Percentiles rank a stretch among this genome's conserved stretches.
Conservation (phyloP, 2,113 vertebrate species). For the Rhinolophus sinicus region DNA sequence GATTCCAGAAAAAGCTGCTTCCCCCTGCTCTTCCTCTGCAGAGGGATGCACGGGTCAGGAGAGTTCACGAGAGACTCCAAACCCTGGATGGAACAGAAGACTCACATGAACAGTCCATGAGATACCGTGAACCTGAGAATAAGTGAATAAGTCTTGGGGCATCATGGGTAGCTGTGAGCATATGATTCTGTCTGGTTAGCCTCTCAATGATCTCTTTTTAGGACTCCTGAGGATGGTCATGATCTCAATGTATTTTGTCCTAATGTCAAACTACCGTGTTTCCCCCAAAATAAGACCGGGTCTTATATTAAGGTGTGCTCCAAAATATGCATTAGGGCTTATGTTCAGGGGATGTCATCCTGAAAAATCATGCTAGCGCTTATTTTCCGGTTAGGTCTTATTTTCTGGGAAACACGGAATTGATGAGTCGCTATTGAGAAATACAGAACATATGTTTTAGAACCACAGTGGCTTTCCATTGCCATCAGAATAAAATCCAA, state of each 20-base stretch:
- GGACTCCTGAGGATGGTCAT: background rate
- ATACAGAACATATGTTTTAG: background rate
- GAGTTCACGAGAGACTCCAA: background rate
- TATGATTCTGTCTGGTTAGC: background rate
- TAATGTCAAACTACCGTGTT: background rate
- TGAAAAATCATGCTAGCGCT: too few species aligned
- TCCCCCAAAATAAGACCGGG: too few species aligned
- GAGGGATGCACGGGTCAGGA: background rate
- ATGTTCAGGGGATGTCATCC: too few species aligned
- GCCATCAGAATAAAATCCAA: background rate
- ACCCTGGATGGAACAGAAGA: conserved; percentile 45
- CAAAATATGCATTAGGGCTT: too few species aligned
- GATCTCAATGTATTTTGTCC: background rate
- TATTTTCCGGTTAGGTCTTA: too few species aligned
- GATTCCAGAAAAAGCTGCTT: background rate
- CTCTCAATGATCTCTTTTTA: background rate
- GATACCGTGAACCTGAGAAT: background rate
- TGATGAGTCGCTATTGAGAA: background rate
- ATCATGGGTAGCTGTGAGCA: background rate
- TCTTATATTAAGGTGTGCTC: too few species aligned
- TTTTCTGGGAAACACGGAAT: too few species aligned
- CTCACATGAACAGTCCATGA: background rate
- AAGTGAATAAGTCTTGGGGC: background rate
- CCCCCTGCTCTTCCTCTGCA: background rate
- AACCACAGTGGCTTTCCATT: background rate